These are phyloP conservation scores for Antennarius maculatus DNA, from an alignment of 2,797 vertebrate genomes.

Conservation along the genomic window DNA sequence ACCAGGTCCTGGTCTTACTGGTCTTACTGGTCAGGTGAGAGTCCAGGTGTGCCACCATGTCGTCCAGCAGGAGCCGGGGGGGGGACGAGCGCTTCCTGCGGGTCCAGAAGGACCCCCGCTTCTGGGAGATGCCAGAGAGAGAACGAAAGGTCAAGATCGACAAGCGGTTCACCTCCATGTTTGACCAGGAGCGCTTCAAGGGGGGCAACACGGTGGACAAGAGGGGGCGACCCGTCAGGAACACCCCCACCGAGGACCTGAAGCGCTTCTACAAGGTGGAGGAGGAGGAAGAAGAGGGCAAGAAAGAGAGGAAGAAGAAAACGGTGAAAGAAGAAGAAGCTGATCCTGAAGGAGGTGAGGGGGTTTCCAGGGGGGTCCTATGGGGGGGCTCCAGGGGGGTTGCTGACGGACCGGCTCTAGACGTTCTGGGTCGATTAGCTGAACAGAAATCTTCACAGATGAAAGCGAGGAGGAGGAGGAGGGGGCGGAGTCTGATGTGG, in stretches of 20 bases:
- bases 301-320: neutral
- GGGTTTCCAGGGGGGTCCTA: no score
- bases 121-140: slow-evolving; percentile 96
- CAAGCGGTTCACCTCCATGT: slow-evolving; percentile 93
- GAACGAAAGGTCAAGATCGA: slow-evolving; percentile 93
- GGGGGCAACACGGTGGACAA: slow-evolving; percentile 93
- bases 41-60: slow-evolving; percentile 68
- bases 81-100: slow-evolving; percentile 86
- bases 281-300: neutral
- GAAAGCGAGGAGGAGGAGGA: slow-evolving; percentile 50
- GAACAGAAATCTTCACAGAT: neutral
- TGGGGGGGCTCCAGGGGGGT: no score
- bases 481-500: slow-evolving; percentile 60
- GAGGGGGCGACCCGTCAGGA: slow-evolving; percentile 88
- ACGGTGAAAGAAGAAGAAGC: no score
- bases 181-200: slow-evolving; percentile 92
- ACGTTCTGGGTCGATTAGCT: no score
- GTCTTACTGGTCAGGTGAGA: slow-evolving; percentile 8
- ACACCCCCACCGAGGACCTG: slow-evolving; percentile 88
- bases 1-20: neutral
- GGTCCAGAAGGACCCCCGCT: slow-evolving; percentile 90
- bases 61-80: slow-evolving; percentile 64
- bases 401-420: no score
- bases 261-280: slow-evolving; percentile 90
- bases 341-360: no score